Percentiles rank a stretch among this genome's conserved stretches.
These are phyloP conservation scores for Yponomeuta sedellus DNA, from an alignment of 2,888 invertebrate genomes.

Conservation along the genomic window DNA sequence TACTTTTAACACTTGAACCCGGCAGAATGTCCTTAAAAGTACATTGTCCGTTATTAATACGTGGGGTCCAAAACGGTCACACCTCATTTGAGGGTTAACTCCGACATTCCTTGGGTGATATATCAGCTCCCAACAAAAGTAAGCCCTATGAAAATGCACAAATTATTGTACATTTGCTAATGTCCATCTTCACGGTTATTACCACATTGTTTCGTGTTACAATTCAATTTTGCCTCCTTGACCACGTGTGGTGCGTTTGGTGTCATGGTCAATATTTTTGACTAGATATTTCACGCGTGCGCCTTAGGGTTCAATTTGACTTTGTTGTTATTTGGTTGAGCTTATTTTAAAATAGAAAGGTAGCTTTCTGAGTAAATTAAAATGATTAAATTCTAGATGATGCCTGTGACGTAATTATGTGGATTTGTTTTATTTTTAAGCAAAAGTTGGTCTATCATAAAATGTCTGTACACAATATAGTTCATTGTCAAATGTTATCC, in stretches of 20 bases:
- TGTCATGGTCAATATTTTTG: conserved; percentile 20
- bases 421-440: too few species aligned
- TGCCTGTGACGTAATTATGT: too few species aligned
- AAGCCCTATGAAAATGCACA: conserved; percentile 1
- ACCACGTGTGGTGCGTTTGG: conserved; percentile 50
- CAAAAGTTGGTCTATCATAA: too few species aligned
- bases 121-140: conserved; percentile 14
- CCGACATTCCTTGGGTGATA: conserved; percentile 23
- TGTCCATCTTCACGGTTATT: conserved; percentile 38
- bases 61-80: conserved; percentile 58
- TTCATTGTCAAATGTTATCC: too few species aligned
- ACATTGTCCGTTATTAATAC: conserved; percentile 62
- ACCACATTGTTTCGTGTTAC: conserved; percentile 33
- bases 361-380: too few species aligned
- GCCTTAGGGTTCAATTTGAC: not conserved
- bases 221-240: conserved; percentile 32
- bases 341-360: too few species aligned
- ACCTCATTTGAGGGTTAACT: conserved; percentile 48
- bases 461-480: too few species aligned
- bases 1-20: conserved; percentile 60
- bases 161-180: conserved; percentile 34
- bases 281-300: not conserved
- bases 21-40: conserved; percentile 61
- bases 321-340: not conserved
- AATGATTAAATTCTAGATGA: too few species aligned